phyloP scores from a whole-genome alignment of 1,140 invertebrate genomes.

The Bombus difficillimus region DNA sequence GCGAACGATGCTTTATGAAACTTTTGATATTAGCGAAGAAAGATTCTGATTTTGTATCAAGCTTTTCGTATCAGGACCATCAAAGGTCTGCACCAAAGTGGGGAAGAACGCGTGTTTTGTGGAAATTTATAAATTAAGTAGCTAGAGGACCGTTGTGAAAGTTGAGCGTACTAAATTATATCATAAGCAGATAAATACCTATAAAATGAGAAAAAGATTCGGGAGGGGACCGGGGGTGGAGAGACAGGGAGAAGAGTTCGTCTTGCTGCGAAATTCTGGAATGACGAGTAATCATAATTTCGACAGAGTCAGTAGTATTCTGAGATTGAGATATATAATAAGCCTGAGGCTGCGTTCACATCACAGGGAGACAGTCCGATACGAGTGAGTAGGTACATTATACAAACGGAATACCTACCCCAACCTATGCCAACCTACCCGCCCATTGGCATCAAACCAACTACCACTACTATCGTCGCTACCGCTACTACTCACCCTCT shows the following conservation, averaged over 20 bases:
- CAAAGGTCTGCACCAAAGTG: neutral
- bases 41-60: neutral
- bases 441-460: conserved; percentile 72
- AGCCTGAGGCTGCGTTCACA: conserved; percentile 74
- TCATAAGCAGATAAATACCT: neutral
- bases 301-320: conserved; percentile 73
- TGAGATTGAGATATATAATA: conserved; percentile 73
- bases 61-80: too few relatives aligned
- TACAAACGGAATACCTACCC: conserved; percentile 72
- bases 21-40: neutral
- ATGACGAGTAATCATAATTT: conserved; percentile 72
- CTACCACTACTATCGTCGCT: conserved; percentile 46
- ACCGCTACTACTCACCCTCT: conserved; percentile 51
- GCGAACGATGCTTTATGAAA: too few relatives aligned
- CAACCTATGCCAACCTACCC: conserved; percentile 68
- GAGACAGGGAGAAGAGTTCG: neutral
- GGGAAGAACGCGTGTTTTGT: too few relatives aligned
- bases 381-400: conserved; percentile 74
- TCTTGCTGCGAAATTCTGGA: conserved; percentile 20
- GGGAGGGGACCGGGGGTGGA: too few relatives aligned
- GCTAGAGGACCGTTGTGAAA: neutral
- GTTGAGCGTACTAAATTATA: neutral
- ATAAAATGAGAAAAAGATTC: neutral
- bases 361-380: conserved; percentile 69
- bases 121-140: neutral